Conservation (phyloP, 2,888 invertebrate genomes). For the Ophioninae sp. region DNA sequence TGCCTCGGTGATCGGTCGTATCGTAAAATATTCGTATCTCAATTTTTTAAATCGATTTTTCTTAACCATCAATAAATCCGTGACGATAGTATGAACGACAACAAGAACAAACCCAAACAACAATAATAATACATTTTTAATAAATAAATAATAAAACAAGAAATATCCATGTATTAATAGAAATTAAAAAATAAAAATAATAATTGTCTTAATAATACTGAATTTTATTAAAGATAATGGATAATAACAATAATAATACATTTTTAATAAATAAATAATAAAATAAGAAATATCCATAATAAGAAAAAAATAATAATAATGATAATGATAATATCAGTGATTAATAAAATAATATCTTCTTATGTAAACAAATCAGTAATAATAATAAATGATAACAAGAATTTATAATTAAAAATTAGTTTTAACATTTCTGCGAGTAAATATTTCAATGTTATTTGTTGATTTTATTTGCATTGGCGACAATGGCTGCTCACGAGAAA, state of each 20-base stretch:
- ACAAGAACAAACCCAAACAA: neutral
- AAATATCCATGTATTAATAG: no score
- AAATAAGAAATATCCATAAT: neutral
- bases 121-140: neutral
- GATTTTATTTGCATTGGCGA: neutral
- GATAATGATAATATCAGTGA: neutral
- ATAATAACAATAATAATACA: neutral
- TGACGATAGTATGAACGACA: neutral
- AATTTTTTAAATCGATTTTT: no score
- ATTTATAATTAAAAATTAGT: no score
- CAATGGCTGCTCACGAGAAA: conserved; percentile 1
- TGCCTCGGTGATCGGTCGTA: neutral
- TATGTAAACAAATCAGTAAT: no score
- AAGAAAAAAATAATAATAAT: neutral
- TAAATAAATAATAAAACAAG: neutral
- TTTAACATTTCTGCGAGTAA: neutral
- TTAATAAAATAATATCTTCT: neutral
- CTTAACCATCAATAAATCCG: no score
- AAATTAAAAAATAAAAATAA: neutral
- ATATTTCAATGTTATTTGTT: neutral
- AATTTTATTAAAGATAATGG: no score
- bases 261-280: neutral
- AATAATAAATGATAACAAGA: no score
- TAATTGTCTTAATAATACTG: no score
- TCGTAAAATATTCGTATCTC: no score